Conservation (phyloP, 2,888 invertebrate genomes). For the Anticlea derivata region DNA sequence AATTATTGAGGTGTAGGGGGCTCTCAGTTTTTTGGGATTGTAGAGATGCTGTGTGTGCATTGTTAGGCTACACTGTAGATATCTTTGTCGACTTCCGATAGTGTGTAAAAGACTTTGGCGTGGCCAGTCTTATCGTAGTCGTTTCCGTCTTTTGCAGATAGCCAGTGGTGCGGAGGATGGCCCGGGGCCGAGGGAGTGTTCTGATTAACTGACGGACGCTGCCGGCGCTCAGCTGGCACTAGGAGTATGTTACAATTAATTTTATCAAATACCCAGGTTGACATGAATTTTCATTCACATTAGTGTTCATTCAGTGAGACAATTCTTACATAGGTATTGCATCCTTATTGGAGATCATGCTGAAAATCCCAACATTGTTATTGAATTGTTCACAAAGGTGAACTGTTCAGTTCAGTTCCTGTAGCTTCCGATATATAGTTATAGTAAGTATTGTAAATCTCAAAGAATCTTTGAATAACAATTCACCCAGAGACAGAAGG, state of each 20-base stretch:
- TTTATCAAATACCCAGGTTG: constrained; percentile 25
- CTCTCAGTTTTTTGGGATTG: constrained; percentile 13
- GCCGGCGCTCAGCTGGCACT: constrained; percentile 80
- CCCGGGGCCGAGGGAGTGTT: constrained; percentile 67
- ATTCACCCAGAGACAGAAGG: no score
- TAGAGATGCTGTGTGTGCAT: constrained; percentile 11
- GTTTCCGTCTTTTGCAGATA: constrained; percentile 82
- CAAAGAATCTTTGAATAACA: no score
- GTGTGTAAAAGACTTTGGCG: constrained; percentile 48
- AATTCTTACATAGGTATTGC: no score
- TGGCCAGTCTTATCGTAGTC: constrained; percentile 73
- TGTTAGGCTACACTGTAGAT: neutral
- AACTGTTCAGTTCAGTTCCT: no score
- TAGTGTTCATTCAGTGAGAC: constrained; percentile 7
- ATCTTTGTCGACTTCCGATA: constrained; percentile 7
- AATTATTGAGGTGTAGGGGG: constrained; percentile 51
- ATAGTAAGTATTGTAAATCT: no score
- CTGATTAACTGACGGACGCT: constrained; percentile 80
- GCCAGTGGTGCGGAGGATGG: constrained; percentile 77
- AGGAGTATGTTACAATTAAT: constrained; percentile 62
- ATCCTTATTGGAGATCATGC: no score
- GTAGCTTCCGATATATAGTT: no score
- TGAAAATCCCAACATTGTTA: constrained; percentile 4
- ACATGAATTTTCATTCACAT: constrained; percentile 38
- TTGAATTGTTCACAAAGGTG: neutral